These are phyloP conservation scores for Microctonus hyperodae DNA, from an alignment of 2,888 invertebrate genomes.

Conservation along the genomic window DNA sequence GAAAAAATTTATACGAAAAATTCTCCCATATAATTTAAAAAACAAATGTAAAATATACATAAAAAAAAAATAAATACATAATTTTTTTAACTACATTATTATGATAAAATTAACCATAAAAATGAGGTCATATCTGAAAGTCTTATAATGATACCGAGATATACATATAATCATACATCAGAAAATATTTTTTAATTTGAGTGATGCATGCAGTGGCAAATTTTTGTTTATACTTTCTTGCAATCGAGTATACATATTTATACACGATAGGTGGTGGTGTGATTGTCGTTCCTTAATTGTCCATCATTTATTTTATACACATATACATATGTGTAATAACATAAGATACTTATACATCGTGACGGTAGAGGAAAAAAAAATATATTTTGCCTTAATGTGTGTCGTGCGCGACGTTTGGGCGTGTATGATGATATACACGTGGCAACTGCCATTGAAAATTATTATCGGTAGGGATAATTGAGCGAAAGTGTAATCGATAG, in stretches of 20 bases:
- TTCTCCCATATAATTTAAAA: too few species aligned
- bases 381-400: neutral
- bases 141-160: neutral
- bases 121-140: neutral
- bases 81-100: neutral
- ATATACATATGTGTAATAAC: neutral
- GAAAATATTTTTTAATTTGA: neutral
- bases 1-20: too few species aligned
- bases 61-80: neutral
- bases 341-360: too few species aligned
- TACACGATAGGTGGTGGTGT: neutral
- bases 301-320: neutral
- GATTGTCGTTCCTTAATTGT: neutral
- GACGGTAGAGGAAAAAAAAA: too few species aligned
- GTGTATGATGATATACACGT: conserved; percentile 2
- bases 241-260: too few species aligned
- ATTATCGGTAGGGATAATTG: conserved; percentile 38
- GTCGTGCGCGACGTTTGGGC: neutral
- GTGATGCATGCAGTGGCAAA: conserved; percentile 1
- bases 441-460: conserved; percentile 11
- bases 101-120: neutral
- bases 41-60: too few species aligned
- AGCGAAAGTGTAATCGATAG: conserved; percentile 48
- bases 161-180: neutral
- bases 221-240: neutral